phyloP scores from a whole-genome alignment of 2,113 vertebrate genomes.

The Brachypodius melanocephalos region DNA sequence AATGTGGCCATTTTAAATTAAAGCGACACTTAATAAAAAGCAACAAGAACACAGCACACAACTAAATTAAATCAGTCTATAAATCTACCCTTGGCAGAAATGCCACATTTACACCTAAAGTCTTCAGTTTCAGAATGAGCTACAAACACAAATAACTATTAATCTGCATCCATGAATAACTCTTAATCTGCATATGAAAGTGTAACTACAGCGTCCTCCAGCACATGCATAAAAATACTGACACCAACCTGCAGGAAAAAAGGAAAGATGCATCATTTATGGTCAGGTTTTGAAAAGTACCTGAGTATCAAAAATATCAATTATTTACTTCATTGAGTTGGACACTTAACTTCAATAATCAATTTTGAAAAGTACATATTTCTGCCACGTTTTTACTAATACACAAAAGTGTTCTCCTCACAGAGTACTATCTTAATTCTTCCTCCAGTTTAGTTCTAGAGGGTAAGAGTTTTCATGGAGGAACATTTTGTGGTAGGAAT shows the following conservation, averaged over 20 bases:
- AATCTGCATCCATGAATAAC: background rate
- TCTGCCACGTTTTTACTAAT: background rate
- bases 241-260: background rate
- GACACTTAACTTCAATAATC: background rate
- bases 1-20: background rate
- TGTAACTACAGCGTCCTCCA: background rate
- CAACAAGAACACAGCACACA: background rate
- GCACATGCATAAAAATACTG: background rate
- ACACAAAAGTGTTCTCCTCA: background rate
- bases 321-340: background rate
- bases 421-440: background rate
- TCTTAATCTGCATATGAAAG: background rate
- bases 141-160: background rate
- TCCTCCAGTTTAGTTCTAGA: background rate
- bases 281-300: background rate
- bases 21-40: background rate
- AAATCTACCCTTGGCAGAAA: background rate
- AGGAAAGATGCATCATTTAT: background rate
- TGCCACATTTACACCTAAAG: background rate
- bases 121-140: background rate
- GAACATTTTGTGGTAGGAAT: background rate
- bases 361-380: background rate
- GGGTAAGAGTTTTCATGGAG: background rate
- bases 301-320: background rate
- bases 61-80: background rate